Evolutionary conservation across 2,888 invertebrate genomes (phyloP), one percentile per base, ranked within the genome.

Genomic region (Ormia ochracea): DNA sequence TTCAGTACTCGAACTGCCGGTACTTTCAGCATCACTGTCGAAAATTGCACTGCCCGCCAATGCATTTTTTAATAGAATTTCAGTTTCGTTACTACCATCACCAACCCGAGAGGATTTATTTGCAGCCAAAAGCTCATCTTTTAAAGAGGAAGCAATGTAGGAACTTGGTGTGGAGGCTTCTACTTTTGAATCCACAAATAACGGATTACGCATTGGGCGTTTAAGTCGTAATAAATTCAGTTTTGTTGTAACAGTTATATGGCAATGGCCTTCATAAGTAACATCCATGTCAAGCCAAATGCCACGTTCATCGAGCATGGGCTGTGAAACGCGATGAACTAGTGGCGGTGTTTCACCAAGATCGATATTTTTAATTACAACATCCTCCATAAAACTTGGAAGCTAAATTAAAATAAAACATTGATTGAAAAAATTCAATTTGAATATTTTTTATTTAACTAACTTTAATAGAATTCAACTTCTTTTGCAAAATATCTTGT

Each of bases 201-300:
- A n/a, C 61, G 81, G 45, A 66, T 19, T 83, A 2, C 85, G 82
- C 43, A 85, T 84, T 26, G 84, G 86, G 33, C 88, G 87, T 81
- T 87, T 87, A 26, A 90, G 82, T 5, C 89, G 87, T 75, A 90
- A 63, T 69, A 90, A 84, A 90, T 96, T 96, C 58, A 96, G 89
- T 87, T 96, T 96, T 0, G 96, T 96, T 85, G 96, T 95, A 48
- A 97, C 91, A 1, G 94, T 95, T 90, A 96, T 93, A 23, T 93
- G 92, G 59, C 95, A 91, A 56, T 92, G 90, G 12, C 96, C 96
- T 81, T 93, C 93, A 85, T 96, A 96, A 7, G 92, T 92, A 12
- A 96, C 88, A 84, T 96, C 94, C 45, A 96, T 90, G 87, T 97
- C 96, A 1, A 96, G 90, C 96, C 96, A 97, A 14, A 96, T 89